Evolutionary conservation across 2,888 invertebrate species (phyloP).

Genomic region (Aleiodes leptofemur): DNA sequence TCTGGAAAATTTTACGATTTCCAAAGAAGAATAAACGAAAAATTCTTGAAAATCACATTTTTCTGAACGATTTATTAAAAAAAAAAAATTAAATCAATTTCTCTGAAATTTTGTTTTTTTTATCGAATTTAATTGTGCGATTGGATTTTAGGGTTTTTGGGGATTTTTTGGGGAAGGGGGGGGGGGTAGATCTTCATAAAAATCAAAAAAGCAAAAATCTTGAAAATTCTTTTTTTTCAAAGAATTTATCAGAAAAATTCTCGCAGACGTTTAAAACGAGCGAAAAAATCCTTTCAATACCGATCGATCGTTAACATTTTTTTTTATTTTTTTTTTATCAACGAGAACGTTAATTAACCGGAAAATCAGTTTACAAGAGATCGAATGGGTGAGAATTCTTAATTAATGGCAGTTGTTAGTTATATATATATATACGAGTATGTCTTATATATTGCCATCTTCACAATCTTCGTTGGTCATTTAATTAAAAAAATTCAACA

Average conservation of each 20-base stretch:
- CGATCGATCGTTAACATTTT: neutral
- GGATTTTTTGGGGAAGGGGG: too few species aligned
- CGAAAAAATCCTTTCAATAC: neutral
- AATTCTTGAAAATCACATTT: too few species aligned
- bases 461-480: neutral
- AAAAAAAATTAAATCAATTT: too few species aligned
- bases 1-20: too few species aligned
- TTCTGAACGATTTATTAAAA: too few species aligned
- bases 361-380: constrained; percentile 20
- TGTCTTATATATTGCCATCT: constrained; percentile 7
- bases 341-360: constrained; percentile 24
- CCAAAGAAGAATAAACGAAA: too few species aligned
- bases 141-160: too few species aligned
- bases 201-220: too few species aligned
- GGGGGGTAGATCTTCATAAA: too few species aligned
- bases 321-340: neutral
- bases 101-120: too few species aligned
- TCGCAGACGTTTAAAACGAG: neutral
- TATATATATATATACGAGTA: neutral
- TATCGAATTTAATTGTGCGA: too few species aligned
- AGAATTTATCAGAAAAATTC: neutral
- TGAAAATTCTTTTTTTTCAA: neutral
- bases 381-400: constrained; percentile 30
- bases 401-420: constrained; percentile 17
- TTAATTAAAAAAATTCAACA: constrained; percentile 29